These are phyloP conservation scores for Panulirus ornatus DNA, from an alignment of 1,140 invertebrate genomes.

Conservation along the genomic window DNA sequence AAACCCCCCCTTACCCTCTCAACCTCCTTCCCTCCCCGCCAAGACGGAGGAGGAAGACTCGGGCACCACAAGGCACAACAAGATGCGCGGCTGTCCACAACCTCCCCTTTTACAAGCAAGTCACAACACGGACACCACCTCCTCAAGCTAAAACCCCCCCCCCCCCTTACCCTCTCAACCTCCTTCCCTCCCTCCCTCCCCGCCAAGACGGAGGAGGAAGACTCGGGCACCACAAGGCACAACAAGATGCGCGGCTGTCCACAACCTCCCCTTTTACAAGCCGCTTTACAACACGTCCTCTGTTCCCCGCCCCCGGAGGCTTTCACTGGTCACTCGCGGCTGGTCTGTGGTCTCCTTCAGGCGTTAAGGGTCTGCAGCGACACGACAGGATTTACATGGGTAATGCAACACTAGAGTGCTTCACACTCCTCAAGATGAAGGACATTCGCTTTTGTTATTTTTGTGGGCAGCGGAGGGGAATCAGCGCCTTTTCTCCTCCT, in stretches of 20 bases:
- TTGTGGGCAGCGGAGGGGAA: neutral
- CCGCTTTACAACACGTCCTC: slow-evolving; percentile 27
- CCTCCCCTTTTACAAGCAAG: neutral
- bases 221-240: too few relatives aligned
- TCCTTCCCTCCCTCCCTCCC: too few relatives aligned
- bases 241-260: neutral
- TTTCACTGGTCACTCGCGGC: slow-evolving; percentile 16
- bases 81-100: neutral
- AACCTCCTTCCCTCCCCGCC: too few relatives aligned
- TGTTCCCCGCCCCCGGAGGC: slow-evolving; percentile 33
- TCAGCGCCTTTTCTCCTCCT: too few relatives aligned
- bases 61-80: neutral
- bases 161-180: neutral
- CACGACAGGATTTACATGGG: slow-evolving; percentile 58
- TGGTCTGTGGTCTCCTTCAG: slow-evolving; percentile 45
- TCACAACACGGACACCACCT: slow-evolving; percentile 11
- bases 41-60: too few relatives aligned
- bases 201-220: too few relatives aligned
- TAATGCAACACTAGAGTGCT: slow-evolving; percentile 48
- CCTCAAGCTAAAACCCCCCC: neutral
- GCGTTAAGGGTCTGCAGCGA: slow-evolving; percentile 48
- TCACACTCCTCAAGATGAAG: slow-evolving; percentile 9
- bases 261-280: neutral
- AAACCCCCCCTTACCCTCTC: neutral
- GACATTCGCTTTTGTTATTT: neutral